Conservation (phyloP, 2,113 vertebrate species). For the Struthio camelus region DNA sequence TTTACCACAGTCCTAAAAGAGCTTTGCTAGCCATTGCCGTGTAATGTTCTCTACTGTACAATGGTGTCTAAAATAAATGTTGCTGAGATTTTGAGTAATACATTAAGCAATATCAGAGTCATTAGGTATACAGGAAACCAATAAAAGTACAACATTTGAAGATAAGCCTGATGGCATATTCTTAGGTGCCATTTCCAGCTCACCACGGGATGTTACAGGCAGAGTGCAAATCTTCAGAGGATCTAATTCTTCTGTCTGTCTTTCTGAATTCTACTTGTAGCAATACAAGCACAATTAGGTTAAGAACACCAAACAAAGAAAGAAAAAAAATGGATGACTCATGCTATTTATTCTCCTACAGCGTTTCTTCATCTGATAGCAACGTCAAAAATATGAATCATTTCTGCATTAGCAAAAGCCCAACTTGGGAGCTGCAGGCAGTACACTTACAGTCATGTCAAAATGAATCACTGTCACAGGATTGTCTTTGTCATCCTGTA, state of each 20-base stretch:
- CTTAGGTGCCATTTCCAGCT: neutral
- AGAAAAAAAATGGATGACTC: neutral
- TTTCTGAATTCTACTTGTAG: neutral
- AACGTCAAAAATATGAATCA: neutral
- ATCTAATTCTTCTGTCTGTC: neutral
- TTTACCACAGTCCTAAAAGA: neutral
- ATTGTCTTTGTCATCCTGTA: neutral
- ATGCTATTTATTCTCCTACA: neutral
- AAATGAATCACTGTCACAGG: neutral
- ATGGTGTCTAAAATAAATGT: neutral
- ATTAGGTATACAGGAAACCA: neutral
- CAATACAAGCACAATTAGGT: neutral
- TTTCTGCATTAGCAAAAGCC: neutral
- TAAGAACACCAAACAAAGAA: neutral
- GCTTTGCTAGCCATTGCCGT: rapidly evolving
- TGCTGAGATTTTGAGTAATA: neutral
- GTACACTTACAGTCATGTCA: neutral
- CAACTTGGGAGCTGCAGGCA: neutral
- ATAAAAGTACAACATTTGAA: neutral
- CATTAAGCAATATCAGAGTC: neutral
- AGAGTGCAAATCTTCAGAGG: neutral
- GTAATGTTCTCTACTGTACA: neutral
- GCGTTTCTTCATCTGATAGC: neutral
- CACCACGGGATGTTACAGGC: neutral
- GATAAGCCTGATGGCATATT: neutral